phyloP scores from a whole-genome alignment of 2,888 invertebrate species.

The Teleogryllus oceanicus region DNA sequence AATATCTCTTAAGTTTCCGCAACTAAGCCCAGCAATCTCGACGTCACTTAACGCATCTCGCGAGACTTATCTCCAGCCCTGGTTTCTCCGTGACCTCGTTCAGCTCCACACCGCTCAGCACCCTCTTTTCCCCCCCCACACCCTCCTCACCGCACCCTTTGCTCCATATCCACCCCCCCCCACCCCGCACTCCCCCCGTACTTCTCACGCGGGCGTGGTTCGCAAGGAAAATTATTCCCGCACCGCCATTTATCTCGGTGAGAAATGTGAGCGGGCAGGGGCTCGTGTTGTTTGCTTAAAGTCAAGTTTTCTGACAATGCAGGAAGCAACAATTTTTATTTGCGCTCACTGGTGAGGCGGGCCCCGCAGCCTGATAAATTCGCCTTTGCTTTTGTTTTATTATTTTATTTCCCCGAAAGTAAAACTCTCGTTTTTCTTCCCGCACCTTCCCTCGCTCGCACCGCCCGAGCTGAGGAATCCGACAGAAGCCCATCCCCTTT shows the following conservation, averaged over 20 bases:
- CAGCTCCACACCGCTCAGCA: no score
- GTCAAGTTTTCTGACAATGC: conserved; percentile 10
- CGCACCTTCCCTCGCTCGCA: neutral
- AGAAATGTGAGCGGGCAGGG: neutral
- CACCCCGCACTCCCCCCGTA: neutral
- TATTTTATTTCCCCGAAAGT: neutral
- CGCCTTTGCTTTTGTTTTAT: conserved; percentile 10
- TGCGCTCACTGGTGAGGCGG: neutral
- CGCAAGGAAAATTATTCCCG: neutral
- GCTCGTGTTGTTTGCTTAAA: neutral
- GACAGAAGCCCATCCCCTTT: neutral
- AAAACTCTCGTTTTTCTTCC: conserved; percentile 10
- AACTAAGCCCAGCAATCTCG: no score
- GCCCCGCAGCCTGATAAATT: neutral
- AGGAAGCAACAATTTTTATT: conserved; percentile 18
- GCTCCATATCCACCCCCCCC: neutral
- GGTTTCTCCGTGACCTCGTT: no score
- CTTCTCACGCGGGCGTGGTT: neutral
- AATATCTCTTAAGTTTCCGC: no score
- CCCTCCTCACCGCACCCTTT: neutral
- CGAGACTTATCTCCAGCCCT: no score
- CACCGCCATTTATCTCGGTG: neutral
- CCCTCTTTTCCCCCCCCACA: neutral
- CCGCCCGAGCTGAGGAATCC: neutral
- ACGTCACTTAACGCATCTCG: no score